Conservation (phyloP, 2,113 vertebrate genomes). For the Echinops telfairi region DNA sequence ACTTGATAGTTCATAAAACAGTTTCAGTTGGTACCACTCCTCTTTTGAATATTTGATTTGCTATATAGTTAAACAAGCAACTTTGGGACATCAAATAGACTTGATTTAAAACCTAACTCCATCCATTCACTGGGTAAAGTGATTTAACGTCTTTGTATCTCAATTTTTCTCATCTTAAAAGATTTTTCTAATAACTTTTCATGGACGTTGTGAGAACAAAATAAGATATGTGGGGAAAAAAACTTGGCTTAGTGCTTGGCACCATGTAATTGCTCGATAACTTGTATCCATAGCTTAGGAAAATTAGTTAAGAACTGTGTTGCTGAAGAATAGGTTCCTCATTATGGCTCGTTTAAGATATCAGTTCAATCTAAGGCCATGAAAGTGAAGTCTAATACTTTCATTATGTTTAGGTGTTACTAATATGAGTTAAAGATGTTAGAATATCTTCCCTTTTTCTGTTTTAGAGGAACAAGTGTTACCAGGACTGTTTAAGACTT, state of each 20-base stretch:
- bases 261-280: background rate
- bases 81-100: background rate
- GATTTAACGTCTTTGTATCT: conserved; percentile 13
- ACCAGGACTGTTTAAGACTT: conserved; percentile 9
- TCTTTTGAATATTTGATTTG: conserved; percentile 14
- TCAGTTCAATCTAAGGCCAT: conserved; percentile 1
- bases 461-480: conserved; percentile 20
- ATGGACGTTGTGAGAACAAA: background rate
- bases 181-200: background rate
- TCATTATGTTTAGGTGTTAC: background rate
- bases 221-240: background rate
- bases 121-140: background rate
- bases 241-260: background rate
- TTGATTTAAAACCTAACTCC: conserved; percentile 5
- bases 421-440: conserved; percentile 24
- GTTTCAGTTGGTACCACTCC: background rate
- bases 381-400: conserved; percentile 24
- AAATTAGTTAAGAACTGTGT: background rate
- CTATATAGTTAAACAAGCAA: conserved; percentile 50
- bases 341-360: conserved; percentile 1
- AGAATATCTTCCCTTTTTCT: background rate
- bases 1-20: conserved; percentile 10
- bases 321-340: conserved; percentile 20
- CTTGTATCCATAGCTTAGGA: background rate
- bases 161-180: conserved; percentile 38